Percentiles rank a stretch among this genome's conserved stretches.
phyloP scores from a whole-genome alignment of 1,140 invertebrate genomes.

The Reticulitermes speratus region DNA sequence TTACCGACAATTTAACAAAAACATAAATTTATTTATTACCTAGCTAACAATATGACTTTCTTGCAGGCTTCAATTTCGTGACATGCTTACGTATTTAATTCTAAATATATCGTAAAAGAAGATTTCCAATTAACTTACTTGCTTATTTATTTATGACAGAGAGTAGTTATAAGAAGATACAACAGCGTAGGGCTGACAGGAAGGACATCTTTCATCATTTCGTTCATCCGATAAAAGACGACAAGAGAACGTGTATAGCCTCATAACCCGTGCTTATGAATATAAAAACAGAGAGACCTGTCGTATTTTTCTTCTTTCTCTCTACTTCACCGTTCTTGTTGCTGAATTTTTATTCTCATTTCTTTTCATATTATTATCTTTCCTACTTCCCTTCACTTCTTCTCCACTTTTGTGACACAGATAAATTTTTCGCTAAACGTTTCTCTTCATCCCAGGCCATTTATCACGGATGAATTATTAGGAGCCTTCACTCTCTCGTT shows the following conservation, averaged over 20 bases:
- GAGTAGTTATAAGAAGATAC: not conserved
- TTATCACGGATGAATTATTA: not conserved
- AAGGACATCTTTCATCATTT: not conserved
- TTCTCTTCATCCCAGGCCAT: not conserved
- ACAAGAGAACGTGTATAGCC: too few relatives aligned
- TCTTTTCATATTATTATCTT: not conserved
- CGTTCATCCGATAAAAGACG: too few relatives aligned
- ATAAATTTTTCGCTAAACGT: constrained; percentile 6
- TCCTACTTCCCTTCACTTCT: not conserved
- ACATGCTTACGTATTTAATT: too few relatives aligned
- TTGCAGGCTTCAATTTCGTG: too few relatives aligned
- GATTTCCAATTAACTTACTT: too few relatives aligned
- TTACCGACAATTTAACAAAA: too few relatives aligned
- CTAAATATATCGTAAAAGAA: too few relatives aligned
- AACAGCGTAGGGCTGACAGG: not conserved
- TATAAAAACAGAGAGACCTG: not conserved
- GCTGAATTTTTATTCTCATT: not conserved
- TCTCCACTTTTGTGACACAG: not conserved
- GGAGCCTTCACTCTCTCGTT: not conserved
- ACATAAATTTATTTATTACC: too few relatives aligned
- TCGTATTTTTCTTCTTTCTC: not conserved
- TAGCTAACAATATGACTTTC: too few relatives aligned
- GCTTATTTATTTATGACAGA: too few relatives aligned
- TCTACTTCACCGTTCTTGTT: not conserved
- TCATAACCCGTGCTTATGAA: not conserved